Evolutionary conservation across 2,888 invertebrate genomes (phyloP).

Genomic region (Drosophila flavopinicola): DNA sequence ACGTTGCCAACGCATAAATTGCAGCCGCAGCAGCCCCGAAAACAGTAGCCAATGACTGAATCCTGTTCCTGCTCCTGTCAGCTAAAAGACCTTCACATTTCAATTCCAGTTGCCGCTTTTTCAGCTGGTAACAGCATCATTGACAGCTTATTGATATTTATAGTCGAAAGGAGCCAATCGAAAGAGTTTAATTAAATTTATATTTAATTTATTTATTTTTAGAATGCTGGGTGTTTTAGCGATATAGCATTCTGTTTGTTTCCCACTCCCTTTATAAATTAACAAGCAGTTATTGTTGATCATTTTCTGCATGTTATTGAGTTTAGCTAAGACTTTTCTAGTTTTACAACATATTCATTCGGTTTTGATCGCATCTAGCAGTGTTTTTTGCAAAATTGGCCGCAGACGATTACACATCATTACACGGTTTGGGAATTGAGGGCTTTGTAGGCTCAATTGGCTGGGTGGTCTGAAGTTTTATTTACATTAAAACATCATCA

Average conservation of each 20-base stretch:
- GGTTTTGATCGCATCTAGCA: slow-evolving; percentile 13
- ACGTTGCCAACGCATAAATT: slow-evolving; percentile 1
- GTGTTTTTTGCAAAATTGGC: slow-evolving; percentile 29
- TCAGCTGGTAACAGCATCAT: background rate
- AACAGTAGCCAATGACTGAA: slow-evolving; percentile 15
- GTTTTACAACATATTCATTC: background rate
- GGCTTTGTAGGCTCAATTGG: slow-evolving; percentile 16
- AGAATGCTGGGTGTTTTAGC: too few species aligned
- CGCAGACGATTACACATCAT: slow-evolving; percentile 72
- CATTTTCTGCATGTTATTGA: too few species aligned
- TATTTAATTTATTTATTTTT: too few species aligned
- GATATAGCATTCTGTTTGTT: too few species aligned
- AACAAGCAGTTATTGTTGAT: too few species aligned
- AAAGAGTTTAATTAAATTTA: background rate
- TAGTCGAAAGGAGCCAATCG: too few species aligned
- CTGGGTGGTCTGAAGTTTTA: slow-evolving; percentile 53
- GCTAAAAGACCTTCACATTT: slow-evolving; percentile 24
- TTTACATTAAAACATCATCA: slow-evolving; percentile 81
- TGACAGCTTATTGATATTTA: background rate
- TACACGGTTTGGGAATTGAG: slow-evolving; percentile 38
- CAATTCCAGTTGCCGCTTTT: slow-evolving; percentile 9
- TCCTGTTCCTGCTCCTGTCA: slow-evolving; percentile 24
- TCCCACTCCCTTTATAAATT: background rate
- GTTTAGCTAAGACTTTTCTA: too few species aligned
- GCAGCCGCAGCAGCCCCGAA: slow-evolving; percentile 4